Base-by-base conservation (phyloP, 1,140 invertebrate species). In the Drosophila athabasca region DNA sequence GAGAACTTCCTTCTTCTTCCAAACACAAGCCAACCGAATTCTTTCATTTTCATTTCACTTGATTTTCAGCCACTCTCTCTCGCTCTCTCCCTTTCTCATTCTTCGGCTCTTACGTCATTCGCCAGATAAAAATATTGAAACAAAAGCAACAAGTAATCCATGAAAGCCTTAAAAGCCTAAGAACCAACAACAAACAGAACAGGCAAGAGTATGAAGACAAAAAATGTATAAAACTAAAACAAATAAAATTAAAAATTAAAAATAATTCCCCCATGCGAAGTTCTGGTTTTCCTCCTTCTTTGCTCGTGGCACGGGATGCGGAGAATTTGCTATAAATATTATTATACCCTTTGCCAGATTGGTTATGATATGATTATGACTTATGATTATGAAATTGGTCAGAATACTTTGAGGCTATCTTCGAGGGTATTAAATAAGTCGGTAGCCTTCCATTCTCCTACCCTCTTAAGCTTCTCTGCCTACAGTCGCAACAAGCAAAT, bases 401-500 rank as follows among this genome's bases (percentile, higher is more conserved):
- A 4, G 24, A 26, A 26, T 26, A 26, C 24, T 26, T 58, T 57
- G 2, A 29, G 26, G 15, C 49, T 22, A 26, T 52, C 50, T 45
- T 69, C 31, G 11, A 35, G 9, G 31, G 31, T 11, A 11, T 35
- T 9, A 11, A 35, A 35, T 1, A 11, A 9, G 31, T 11, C 9
- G 31, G 3, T 35, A 2, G 0, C 9, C 31, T 11, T 2, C 8
- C 8, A 31, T 52, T 15, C 48, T 51, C 17, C 52, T 41, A 31
- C 51, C 45, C 49, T 68, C 31, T 50, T 24, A 3, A 4, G 24
- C 24, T 5, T 74, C 17, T 49, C 50, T 29, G 49, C 62, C 65
- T 76, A 80, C 68, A 62, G 49, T 58, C 61, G 31, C 0, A 35
- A 68, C 65, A 72, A 70, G 75, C 61, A 87, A 87, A 87, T 87